These are phyloP conservation scores for Myzus persicae DNA, from an alignment of 1,140 invertebrate species.

Conservation along the genomic window DNA sequence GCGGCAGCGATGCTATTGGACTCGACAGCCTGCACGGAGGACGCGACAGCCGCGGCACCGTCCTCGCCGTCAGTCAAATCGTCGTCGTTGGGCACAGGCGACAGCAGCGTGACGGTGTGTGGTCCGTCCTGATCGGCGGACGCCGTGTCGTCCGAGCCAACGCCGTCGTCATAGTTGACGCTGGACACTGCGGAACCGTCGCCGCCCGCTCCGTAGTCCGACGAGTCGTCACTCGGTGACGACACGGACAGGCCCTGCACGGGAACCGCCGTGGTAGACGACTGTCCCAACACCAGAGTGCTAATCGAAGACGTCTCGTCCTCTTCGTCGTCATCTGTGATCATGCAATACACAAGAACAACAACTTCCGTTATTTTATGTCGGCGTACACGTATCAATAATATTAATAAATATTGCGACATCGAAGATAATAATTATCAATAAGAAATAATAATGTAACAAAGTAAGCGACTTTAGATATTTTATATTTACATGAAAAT, in stretches of 20 bases:
- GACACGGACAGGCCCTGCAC: constrained; percentile 21
- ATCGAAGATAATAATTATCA: not conserved
- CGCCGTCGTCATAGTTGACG: constrained; percentile 18
- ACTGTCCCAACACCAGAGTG: not conserved
- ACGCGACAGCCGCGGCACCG: not conserved
- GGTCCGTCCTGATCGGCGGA: constrained; percentile 7
- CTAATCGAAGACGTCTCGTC: not conserved
- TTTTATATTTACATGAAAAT: not conserved
- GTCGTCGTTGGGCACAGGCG: constrained; percentile 30
- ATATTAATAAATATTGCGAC: no score
- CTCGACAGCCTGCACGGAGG: constrained; percentile 26
- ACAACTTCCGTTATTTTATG: not conserved
- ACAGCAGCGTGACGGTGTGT: constrained; percentile 47
- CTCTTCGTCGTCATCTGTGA: constrained; percentile 8
- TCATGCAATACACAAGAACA: not conserved
- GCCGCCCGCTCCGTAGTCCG: not conserved
- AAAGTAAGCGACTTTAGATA: not conserved
- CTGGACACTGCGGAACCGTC: not conserved
- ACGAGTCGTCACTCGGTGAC: not conserved
- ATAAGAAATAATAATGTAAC: not conserved
- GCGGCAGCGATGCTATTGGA: constrained; percentile 23
- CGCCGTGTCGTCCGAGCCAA: not conserved
- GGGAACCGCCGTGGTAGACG: constrained; percentile 24
- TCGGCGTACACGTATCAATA: no score
- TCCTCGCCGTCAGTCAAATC: not conserved